These are phyloP conservation scores for Drosophila kikkawai DNA, from an alignment of 1,140 invertebrate genomes.

Conservation along the genomic window DNA sequence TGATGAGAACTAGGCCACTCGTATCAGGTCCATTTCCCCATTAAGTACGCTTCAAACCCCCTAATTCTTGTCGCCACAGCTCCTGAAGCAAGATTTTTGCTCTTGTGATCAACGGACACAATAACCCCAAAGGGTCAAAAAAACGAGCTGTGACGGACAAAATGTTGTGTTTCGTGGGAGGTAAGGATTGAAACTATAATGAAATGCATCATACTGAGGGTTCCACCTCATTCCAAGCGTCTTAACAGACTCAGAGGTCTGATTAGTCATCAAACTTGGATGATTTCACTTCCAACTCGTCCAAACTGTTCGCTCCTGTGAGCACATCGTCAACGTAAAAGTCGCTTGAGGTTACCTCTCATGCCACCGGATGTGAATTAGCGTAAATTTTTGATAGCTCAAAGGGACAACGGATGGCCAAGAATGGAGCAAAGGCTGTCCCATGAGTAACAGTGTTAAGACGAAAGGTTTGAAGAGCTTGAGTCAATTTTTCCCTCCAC, in stretches of 20 bases:
- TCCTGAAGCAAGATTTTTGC: too few species aligned
- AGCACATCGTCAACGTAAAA: not conserved
- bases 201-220: not conserved
- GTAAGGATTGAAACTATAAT: not conserved
- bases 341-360: not conserved
- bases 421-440: not conserved
- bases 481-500: not conserved
- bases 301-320: not conserved
- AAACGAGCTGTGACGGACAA: not conserved
- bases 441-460: too few species aligned
- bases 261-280: too few species aligned
- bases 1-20: too few species aligned
- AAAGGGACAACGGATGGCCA: not conserved
- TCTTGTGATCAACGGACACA: too few species aligned
- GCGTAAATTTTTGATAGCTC: not conserved
- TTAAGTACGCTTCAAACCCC: not conserved
- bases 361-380: not conserved
- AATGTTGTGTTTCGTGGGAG: conserved; percentile 2
- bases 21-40: too few species aligned
- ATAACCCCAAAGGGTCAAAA: too few species aligned
- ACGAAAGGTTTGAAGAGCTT: too few species aligned
- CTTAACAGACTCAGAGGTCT: not conserved
- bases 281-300: not conserved
- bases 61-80: not conserved
- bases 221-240: conserved; percentile 1